phyloP scores from a whole-genome alignment of 2,113 vertebrate species.

The Ceyx melanurus region DNA sequence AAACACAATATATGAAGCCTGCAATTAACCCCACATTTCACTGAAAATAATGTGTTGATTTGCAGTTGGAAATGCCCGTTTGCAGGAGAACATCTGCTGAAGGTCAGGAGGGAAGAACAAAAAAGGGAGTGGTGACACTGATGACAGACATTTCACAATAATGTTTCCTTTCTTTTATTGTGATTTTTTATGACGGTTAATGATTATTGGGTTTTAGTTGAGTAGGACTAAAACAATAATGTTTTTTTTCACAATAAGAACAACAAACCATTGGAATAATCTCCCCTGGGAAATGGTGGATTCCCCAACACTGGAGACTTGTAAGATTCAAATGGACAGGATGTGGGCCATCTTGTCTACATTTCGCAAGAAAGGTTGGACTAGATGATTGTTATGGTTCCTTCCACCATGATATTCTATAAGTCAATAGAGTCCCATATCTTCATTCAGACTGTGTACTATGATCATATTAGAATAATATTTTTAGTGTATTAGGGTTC shows the following conservation, averaged over 20 bases:
- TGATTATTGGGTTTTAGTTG: not conserved
- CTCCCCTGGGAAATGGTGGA: rapidly evolving
- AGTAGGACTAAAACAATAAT: not conserved
- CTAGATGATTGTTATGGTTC: not conserved
- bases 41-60: not conserved
- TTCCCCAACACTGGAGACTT: rapidly evolving
- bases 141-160: not conserved
- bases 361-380: not conserved
- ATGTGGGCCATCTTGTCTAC: not conserved
- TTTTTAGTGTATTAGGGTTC: not conserved
- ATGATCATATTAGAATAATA: not conserved
- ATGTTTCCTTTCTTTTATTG: not conserved
- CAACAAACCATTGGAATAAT: not conserved
- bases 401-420: not conserved
- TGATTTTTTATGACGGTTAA: not conserved
- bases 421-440: rapidly evolving
- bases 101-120: not conserved
- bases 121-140: not conserved
- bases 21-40: not conserved
- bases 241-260: not conserved
- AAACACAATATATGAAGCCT: not conserved
- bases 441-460: not conserved
- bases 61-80: rapidly evolving
- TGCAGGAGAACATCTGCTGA: not conserved
- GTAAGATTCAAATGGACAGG: rapidly evolving